Evolutionary conservation across 2,113 vertebrate species (phyloP).

Genomic region (Rhinichthys klamathensis): DNA sequence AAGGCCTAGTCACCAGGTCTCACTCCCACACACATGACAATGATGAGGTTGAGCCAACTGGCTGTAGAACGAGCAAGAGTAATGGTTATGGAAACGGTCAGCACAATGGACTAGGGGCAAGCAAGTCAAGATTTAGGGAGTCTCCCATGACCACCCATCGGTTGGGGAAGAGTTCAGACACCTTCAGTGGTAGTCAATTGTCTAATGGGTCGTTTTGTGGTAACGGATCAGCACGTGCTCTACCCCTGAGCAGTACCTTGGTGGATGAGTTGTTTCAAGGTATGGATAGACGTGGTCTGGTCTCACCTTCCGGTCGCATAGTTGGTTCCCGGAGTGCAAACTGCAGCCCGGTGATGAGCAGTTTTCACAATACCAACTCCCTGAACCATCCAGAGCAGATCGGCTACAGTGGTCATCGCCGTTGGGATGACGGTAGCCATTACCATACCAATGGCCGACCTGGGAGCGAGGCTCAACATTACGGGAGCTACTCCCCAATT

Average conservation of each 20-base stretch:
- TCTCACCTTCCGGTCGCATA: conserved; percentile 71
- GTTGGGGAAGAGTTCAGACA: conserved; percentile 75
- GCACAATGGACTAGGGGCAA: neutral
- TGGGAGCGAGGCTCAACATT: conserved; percentile 45
- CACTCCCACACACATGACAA: conserved; percentile 84
- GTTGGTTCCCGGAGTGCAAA: conserved; percentile 79
- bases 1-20: conserved; percentile 75
- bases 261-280: conserved; percentile 84
- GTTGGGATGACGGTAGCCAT: conserved; percentile 64
- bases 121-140: conserved; percentile 34
- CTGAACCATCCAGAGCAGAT: conserved; percentile 80
- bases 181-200: conserved; percentile 76
- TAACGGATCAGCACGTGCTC: conserved; percentile 67
- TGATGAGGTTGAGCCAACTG: conserved; percentile 81
- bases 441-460: conserved; percentile 62
- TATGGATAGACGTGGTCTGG: conserved; percentile 74
- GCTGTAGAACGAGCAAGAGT: conserved; percentile 67
- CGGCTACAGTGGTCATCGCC: conserved; percentile 68
- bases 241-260: conserved; percentile 85
- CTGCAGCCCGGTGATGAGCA: conserved; percentile 74
- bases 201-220: conserved; percentile 61
- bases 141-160: conserved; percentile 55
- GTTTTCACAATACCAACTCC: conserved; percentile 73
- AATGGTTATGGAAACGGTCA: conserved; percentile 47
- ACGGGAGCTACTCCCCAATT: conserved; percentile 70